phyloP scores from a whole-genome alignment of 2,888 invertebrate genomes.

The Thera britannica region DNA sequence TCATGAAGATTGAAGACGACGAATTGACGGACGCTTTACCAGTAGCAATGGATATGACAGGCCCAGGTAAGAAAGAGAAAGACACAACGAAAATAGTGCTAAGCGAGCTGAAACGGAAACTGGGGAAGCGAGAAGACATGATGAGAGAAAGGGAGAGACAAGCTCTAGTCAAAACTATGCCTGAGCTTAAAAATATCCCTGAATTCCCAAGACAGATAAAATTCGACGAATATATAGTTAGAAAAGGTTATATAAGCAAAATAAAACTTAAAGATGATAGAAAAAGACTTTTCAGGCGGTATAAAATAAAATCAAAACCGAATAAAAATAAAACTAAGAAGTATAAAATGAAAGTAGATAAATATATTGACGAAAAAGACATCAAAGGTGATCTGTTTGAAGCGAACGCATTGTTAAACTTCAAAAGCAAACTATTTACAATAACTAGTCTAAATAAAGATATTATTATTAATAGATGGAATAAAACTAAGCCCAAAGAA shows the following conservation, averaged over 20 bases:
- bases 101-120: constrained; percentile 70
- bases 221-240: constrained; percentile 58
- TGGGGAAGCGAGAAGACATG: constrained; percentile 76
- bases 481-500: constrained; percentile 43
- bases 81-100: constrained; percentile 72
- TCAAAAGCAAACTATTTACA: constrained; percentile 58
- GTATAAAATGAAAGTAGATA: constrained; percentile 48
- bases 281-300: constrained; percentile 46
- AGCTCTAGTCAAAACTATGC: constrained; percentile 79
- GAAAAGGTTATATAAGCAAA: constrained; percentile 68
- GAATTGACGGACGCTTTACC: constrained; percentile 37
- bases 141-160: constrained; percentile 80
- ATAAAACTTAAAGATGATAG: constrained; percentile 45
- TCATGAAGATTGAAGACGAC: constrained; percentile 73
- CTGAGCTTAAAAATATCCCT: constrained; percentile 66
- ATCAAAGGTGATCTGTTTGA: constrained; percentile 52
- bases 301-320: constrained; percentile 47
- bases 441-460: constrained; percentile 44
- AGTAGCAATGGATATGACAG: constrained; percentile 56
- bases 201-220: constrained; percentile 78
- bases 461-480: constrained; percentile 58
- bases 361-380: constrained; percentile 56
- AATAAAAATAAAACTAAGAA: constrained; percentile 43
- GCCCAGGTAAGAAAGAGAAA: constrained; percentile 71
- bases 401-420: constrained; percentile 56